Percentiles rank a stretch among this genome's conserved stretches.
These are phyloP conservation scores for Oikopleura vanhoeffeni DNA, from an alignment of 23 tunicate species.

Conservation along the genomic window DNA sequence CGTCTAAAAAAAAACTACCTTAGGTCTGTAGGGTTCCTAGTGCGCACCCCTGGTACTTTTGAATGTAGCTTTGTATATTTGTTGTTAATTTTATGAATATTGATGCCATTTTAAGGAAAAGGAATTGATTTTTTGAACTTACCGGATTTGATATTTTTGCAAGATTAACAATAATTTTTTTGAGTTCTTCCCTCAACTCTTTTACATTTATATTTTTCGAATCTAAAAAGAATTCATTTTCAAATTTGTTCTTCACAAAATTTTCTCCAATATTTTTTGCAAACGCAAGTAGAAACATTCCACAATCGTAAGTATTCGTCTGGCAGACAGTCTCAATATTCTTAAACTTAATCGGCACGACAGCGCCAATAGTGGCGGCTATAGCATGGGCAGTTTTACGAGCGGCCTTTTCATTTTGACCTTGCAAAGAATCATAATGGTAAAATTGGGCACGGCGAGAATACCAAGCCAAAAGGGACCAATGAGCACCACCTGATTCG, in stretches of 20 bases:
- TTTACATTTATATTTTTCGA: not conserved
- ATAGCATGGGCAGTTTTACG: not conserved
- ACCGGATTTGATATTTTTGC: not conserved
- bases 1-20: too few species aligned
- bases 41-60: too few species aligned
- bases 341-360: not conserved
- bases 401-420: not conserved
- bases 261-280: not conserved
- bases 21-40: too few species aligned
- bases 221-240: not conserved
- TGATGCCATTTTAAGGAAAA: too few species aligned
- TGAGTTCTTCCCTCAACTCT: not conserved
- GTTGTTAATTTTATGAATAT: too few species aligned
- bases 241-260: not conserved
- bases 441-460: not conserved
- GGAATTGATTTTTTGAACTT: too few species aligned
- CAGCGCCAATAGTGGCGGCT: not conserved
- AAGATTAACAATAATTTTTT: not conserved
- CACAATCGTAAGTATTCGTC: conserved; percentile 12
- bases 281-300: not conserved
- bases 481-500: not conserved
- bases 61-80: too few species aligned
- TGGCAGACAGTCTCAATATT: not conserved
- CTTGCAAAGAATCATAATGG: not conserved
- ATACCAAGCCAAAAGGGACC: not conserved